Conservation (phyloP, 1,140 invertebrate species). For the Drosophila chauvacae region DNA sequence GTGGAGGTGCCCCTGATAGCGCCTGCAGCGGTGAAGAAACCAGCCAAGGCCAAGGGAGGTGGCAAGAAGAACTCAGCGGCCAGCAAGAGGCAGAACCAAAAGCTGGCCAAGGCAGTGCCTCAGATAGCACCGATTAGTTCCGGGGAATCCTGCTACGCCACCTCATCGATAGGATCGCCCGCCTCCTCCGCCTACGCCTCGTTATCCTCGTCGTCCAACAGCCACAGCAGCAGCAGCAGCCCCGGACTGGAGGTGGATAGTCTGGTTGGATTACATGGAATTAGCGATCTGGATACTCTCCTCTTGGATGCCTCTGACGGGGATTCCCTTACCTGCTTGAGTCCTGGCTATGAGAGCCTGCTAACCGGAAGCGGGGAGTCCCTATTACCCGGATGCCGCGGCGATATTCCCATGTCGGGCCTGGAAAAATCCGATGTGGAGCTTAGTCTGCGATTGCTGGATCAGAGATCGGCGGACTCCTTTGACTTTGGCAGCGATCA, state of each 20-base stretch:
- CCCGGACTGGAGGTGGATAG: constrained; percentile 51
- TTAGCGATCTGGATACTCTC: constrained; percentile 73
- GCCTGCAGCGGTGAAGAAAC: constrained; percentile 10
- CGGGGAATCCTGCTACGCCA: constrained; percentile 69
- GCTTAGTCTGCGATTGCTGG: constrained; percentile 73
- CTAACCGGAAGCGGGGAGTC: constrained; percentile 33
- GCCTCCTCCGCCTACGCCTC: constrained; percentile 58
- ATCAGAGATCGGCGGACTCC: constrained; percentile 68
- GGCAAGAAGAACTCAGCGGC: constrained; percentile 46
- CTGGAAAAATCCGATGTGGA: constrained; percentile 76
- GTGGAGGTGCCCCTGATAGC: constrained; percentile 24
- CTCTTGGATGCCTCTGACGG: constrained; percentile 86
- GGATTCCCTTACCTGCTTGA: constrained; percentile 85
- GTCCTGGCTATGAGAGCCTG: constrained; percentile 54
- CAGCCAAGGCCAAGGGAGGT: constrained; percentile 18
- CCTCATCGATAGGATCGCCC: constrained; percentile 65
- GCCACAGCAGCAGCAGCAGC: constrained; percentile 42
- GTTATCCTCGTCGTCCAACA: constrained; percentile 30
- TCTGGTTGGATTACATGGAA: constrained; percentile 49
- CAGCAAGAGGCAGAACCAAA: constrained; percentile 46
- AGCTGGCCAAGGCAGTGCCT: constrained; percentile 39
- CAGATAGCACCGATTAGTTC: constrained; percentile 25
- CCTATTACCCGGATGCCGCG: constrained; percentile 49
- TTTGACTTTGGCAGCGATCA: constrained; percentile 73
- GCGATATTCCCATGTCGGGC: constrained; percentile 64